A percentile compares a stretch with the other conserved stretches of the same genome.
These are phyloP conservation scores for Diuraphis noxia DNA, from an alignment of 1,140 invertebrate genomes.

Conservation along the genomic window DNA sequence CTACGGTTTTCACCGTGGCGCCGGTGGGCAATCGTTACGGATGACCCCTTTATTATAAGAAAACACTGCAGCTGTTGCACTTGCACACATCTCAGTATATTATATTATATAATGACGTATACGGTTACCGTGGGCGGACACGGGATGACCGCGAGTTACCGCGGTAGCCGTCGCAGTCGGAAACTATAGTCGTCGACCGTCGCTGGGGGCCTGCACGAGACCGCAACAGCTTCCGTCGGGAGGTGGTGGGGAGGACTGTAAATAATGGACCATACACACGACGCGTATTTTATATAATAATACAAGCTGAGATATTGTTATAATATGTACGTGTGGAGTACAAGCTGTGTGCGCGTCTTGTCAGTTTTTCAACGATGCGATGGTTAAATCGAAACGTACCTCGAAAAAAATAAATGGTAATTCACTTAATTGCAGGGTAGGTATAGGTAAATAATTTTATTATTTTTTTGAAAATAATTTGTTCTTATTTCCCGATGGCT, in stretches of 20 bases:
- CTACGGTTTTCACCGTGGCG: background rate
- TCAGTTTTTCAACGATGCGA: background rate
- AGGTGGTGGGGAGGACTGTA: too few species aligned
- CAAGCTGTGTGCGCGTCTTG: background rate
- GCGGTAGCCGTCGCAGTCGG: background rate
- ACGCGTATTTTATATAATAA: background rate
- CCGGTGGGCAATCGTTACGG: too few species aligned
- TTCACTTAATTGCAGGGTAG: too few species aligned
- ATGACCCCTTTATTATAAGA: too few species aligned
- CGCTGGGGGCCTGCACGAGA: background rate
- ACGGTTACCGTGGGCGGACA: background rate
- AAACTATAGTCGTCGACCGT: background rate
- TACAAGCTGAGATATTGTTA: background rate
- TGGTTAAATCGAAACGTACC: background rate
- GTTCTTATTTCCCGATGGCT: background rate
- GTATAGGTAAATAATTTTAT: too few species aligned
- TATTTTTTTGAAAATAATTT: too few species aligned
- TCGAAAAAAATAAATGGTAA: too few species aligned
- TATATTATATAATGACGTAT: background rate
- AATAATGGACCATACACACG: background rate
- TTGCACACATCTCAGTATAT: background rate
- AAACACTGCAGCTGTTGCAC: background rate
- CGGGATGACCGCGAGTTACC: background rate
- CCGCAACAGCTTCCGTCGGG: background rate
- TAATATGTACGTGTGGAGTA: too few species aligned